Conservation (phyloP, 1,140 invertebrate species). For the Papilio machaon region DNA sequence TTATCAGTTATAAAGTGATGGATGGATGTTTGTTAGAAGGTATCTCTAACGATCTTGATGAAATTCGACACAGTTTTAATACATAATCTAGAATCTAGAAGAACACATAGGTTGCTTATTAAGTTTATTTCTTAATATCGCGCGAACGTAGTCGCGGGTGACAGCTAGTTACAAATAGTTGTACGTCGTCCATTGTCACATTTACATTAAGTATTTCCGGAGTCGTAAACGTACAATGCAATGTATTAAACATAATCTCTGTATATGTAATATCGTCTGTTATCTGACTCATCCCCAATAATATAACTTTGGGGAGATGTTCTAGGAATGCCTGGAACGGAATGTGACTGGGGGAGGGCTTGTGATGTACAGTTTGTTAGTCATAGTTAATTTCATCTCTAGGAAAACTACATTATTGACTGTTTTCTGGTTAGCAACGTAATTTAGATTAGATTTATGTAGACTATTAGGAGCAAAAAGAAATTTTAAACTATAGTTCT, state of each 20-base stretch:
- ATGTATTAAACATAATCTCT: background rate
- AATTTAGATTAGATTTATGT: no score
- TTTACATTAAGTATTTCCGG: slow-evolving; percentile 1
- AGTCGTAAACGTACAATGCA: background rate
- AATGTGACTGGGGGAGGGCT: slow-evolving; percentile 10
- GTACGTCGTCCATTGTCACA: background rate
- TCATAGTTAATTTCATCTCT: background rate
- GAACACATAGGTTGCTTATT: no score
- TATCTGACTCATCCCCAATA: background rate
- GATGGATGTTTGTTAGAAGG: no score
- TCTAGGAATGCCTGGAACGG: slow-evolving; percentile 11
- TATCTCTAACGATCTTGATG: no score
- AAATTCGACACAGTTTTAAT: no score
- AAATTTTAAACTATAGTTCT: no score
- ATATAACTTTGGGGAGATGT: background rate
- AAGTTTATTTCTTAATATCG: no score
- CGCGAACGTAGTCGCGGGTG: no score
- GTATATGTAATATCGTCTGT: background rate
- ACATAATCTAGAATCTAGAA: no score
- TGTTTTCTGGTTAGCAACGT: no score
- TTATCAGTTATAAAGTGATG: no score
- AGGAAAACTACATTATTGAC: background rate
- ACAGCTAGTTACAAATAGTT: background rate
- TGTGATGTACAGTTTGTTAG: background rate
- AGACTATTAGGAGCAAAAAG: no score